Conservation (phyloP, 1,140 invertebrate genomes). For the Anadara kagoshimensis region DNA sequence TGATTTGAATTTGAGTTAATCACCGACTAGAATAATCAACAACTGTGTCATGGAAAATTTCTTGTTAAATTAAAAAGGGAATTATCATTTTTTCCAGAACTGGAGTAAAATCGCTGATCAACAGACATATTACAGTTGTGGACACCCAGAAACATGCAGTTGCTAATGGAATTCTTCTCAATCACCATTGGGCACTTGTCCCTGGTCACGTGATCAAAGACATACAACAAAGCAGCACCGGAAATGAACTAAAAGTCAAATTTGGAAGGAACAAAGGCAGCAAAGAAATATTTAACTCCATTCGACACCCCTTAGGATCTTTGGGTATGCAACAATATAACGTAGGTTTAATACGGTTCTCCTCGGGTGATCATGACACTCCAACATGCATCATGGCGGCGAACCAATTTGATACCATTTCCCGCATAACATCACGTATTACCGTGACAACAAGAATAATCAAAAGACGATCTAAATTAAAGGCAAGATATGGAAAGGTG, state of each 20-base stretch:
- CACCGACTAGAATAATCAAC: too few relatives aligned
- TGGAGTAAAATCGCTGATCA: conserved; percentile 16
- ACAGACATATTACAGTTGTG: conserved; percentile 17
- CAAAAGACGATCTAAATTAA: conserved; percentile 9
- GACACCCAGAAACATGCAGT: background rate
- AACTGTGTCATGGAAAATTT: too few relatives aligned
- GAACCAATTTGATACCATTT: conserved; percentile 20
- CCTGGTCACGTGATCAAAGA: background rate
- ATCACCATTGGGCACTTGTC: conserved; percentile 22
- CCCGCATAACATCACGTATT: conserved; percentile 8
- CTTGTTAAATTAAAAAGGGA: too few relatives aligned
- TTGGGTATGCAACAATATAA: conserved; percentile 20
- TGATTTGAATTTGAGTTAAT: too few relatives aligned
- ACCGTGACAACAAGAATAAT: conserved; percentile 19
- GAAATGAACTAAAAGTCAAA: conserved; percentile 8
- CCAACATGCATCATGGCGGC: conserved; percentile 15
- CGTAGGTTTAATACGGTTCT: conserved; percentile 20
- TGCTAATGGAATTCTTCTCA: conserved; percentile 18
- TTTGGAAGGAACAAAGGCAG: conserved; percentile 16
- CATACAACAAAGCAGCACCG: conserved; percentile 1
- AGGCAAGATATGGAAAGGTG: conserved; percentile 20
- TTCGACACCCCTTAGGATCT: conserved; percentile 20
- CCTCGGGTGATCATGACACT: background rate
- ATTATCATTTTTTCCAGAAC: conserved; percentile 11
- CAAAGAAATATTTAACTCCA: conserved; percentile 1